Base-by-base conservation (phyloP, 2,888 invertebrate species). In the Hylaea fasciaria region DNA sequence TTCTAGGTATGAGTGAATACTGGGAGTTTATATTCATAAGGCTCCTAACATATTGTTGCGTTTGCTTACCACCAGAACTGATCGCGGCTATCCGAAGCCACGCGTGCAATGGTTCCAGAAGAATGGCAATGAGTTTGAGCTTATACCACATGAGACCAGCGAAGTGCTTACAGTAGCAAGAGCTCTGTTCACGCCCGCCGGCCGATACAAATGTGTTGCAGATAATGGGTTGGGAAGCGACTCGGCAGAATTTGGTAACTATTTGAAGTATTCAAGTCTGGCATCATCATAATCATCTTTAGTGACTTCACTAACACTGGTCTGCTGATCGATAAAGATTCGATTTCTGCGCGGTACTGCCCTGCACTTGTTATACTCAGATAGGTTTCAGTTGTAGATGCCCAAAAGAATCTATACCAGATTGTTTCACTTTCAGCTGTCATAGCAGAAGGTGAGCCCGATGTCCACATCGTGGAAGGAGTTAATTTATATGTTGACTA, bases 391-490 rank as follows among this genome's bases (percentile, higher is more conserved):
- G 22, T 22, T 22, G 5, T 5, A 22, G 5, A 22, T 22, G 22
- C 5, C 3, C 22, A 22, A 22, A 22, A 22, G 3, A 22, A 22
- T 3, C 22, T 3, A 22, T 7, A 32, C 32, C 9, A 32, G 3
- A 7, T 32, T 1, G 9, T 32, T 32, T 32, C 3, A 32, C 45
- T 57, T 57, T 40, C 29, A 51, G 57, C 35, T 46, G 14, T 39
- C 2, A 55, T 43, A 35, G 46, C 37, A 5, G 58, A 53, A 45
- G 43, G 40, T 13, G 41, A 16, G n/a, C 64, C 65, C 1, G 44
- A 49, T 8, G 50, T 65, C 0, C 39, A 11, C n/a, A 62, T 68
- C 9, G 11, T 32, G 10, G 68, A 64, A 51, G 65, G 60, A 52
- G 1, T 37, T 5, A 48, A 43, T 4, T 11, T 53, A 0, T n/a